Conservation (phyloP, 2,113 vertebrate genomes). For the Neoarius graeffei region DNA sequence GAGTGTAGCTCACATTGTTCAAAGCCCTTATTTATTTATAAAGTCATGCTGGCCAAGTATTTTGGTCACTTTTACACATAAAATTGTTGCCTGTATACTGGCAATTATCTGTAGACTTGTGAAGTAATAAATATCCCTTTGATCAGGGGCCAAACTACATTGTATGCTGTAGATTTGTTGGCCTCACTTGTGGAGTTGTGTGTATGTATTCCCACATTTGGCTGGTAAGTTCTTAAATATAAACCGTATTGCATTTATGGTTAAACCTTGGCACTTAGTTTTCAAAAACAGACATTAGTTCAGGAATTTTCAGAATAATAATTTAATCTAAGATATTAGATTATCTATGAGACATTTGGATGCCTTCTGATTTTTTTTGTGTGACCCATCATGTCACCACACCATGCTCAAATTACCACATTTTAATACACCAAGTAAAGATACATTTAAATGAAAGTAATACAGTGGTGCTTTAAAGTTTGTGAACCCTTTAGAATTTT, state of each 20-base stretch:
- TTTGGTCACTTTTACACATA: not conserved
- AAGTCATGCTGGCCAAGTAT: not conserved
- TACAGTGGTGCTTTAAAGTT: no score
- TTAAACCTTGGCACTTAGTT: not conserved
- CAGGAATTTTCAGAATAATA: not conserved
- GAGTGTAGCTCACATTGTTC: not conserved
- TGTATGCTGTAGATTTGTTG: not conserved
- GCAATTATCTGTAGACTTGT: not conserved
- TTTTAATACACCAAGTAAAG: not conserved
- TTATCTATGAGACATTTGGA: not conserved
- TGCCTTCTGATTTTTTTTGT: not conserved
- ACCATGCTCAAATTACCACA: no score
- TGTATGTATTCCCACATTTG: not conserved
- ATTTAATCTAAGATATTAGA: not conserved
- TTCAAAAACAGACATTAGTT: not conserved
- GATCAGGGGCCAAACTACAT: not conserved
- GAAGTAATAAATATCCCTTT: not conserved
- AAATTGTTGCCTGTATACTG: not conserved
- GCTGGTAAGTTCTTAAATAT: not conserved
- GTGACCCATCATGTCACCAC: not conserved
- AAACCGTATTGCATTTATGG: not conserved
- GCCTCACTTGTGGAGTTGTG: not conserved
- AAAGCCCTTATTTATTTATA: slow-evolving; percentile 5
- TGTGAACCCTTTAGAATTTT: no score
- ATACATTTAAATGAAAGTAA: not conserved